phyloP scores from a whole-genome alignment of 2,888 invertebrate species.

The Dynastes maya region DNA sequence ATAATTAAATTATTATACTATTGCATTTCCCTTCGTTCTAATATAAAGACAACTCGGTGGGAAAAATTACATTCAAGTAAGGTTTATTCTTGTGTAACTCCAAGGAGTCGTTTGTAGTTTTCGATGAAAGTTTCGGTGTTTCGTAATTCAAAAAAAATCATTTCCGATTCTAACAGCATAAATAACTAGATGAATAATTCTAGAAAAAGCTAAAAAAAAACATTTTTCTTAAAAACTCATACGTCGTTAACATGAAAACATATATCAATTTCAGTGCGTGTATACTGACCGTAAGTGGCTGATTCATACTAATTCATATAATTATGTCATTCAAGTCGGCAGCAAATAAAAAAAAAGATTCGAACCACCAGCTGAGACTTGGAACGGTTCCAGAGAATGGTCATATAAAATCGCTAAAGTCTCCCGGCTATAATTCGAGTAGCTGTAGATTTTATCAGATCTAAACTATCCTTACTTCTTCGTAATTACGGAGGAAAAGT shows the following conservation, averaged over 20 bases:
- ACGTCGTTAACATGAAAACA: not conserved
- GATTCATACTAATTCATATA: conserved; percentile 17
- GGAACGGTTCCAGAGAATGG: conserved; percentile 28
- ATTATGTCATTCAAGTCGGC: conserved; percentile 20
- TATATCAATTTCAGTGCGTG: not conserved
- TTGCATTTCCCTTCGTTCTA: not conserved
- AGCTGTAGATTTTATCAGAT: conserved; percentile 21
- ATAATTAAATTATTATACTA: too few species aligned
- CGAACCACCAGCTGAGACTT: conserved; percentile 22
- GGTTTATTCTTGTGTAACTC: too few species aligned
- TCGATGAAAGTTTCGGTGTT: too few species aligned
- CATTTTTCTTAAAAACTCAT: too few species aligned
- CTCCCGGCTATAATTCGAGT: conserved; percentile 5
- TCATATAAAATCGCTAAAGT: conserved; percentile 17
- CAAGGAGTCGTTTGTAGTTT: too few species aligned
- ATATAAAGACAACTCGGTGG: not conserved
- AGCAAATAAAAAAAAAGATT: conserved; percentile 17
- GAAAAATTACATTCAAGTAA: too few species aligned
- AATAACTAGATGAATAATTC: too few species aligned
- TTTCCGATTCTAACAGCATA: too few species aligned
- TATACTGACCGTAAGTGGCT: not conserved
- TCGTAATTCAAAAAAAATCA: too few species aligned
- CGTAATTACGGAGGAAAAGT: conserved; percentile 1
- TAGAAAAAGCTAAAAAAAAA: too few species aligned
- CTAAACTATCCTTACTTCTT: not conserved